phyloP scores from a whole-genome alignment of 2,888 invertebrate species.

The Heteromyza rotundicornis region DNA sequence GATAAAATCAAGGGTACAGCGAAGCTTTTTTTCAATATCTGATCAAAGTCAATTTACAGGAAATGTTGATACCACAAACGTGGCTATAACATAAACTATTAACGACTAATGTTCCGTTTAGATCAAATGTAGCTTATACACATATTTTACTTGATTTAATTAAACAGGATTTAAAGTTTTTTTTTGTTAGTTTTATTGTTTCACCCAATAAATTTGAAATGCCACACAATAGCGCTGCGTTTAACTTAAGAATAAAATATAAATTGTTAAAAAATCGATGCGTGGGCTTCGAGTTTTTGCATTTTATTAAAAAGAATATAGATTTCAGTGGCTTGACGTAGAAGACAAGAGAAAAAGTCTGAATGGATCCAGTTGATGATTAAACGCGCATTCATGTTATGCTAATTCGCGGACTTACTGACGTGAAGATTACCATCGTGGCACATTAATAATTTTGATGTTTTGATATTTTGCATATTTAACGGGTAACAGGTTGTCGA shows the following conservation, averaged over 20 bases:
- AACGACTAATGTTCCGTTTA: too few relatives aligned
- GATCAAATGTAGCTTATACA: too few relatives aligned
- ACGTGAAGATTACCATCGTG: background rate
- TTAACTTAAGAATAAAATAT: too few relatives aligned
- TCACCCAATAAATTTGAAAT: background rate
- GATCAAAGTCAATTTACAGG: too few relatives aligned
- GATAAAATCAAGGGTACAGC: too few relatives aligned
- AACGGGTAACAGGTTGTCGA: too few relatives aligned
- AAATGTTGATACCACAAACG: too few relatives aligned
- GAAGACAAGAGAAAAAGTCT: background rate
- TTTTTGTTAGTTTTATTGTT: background rate
- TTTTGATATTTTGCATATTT: background rate
- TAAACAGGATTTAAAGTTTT: background rate
- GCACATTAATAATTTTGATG: background rate
- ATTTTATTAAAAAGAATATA: background rate
- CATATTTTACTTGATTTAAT: background rate
- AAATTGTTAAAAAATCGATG: background rate
- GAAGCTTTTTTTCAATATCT: too few relatives aligned
- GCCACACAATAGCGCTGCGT: too few relatives aligned
- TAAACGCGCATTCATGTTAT: slow-evolving; percentile 20
- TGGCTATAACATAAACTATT: too few relatives aligned
- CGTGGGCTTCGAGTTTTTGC: background rate
- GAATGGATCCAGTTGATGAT: slow-evolving; percentile 11
- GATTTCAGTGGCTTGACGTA: too few relatives aligned
- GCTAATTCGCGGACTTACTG: slow-evolving; percentile 1